phyloP scores from a whole-genome alignment of 1,140 invertebrate genomes.

The Alviniconcha marisindica region DNA sequence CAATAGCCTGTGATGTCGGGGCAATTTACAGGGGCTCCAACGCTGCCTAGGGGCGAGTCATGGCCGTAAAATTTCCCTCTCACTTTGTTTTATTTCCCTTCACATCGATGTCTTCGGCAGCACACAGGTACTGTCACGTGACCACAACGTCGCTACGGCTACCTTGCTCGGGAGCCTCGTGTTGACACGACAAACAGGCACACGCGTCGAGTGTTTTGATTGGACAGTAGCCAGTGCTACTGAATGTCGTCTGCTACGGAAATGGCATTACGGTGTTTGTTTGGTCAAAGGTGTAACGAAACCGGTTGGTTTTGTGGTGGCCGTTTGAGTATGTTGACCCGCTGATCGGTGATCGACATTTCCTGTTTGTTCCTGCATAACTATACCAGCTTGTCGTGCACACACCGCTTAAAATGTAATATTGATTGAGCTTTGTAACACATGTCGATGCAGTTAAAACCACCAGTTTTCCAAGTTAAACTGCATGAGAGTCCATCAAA shows the following conservation, averaged over 20 bases:
- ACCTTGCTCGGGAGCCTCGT: slow-evolving; percentile 37
- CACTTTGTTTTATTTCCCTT: background rate
- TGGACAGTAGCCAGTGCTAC: background rate
- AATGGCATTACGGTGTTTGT: background rate
- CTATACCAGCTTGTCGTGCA: too few relatives aligned
- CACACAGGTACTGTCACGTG: slow-evolving; percentile 40
- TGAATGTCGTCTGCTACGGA: slow-evolving; percentile 24
- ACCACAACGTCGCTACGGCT: slow-evolving; percentile 52
- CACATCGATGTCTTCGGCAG: background rate
- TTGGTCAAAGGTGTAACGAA: background rate
- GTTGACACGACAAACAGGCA: slow-evolving; percentile 3
- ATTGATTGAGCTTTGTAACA: too few relatives aligned
- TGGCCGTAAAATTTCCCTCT: background rate
- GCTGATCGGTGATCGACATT: background rate
- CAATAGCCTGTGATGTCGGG: background rate
- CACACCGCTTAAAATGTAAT: too few relatives aligned
- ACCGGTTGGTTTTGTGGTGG: background rate
- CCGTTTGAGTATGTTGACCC: background rate
- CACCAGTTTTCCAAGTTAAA: too few relatives aligned
- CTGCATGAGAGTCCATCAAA: too few relatives aligned
- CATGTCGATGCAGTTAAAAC: too few relatives aligned
- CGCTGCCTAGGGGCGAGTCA: background rate
- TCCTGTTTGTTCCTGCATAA: background rate
- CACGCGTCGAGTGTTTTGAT: slow-evolving; percentile 8
- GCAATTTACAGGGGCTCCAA: background rate